Conservation (phyloP, 2,797 vertebrate species). For the Todus mexicanus region DNA sequence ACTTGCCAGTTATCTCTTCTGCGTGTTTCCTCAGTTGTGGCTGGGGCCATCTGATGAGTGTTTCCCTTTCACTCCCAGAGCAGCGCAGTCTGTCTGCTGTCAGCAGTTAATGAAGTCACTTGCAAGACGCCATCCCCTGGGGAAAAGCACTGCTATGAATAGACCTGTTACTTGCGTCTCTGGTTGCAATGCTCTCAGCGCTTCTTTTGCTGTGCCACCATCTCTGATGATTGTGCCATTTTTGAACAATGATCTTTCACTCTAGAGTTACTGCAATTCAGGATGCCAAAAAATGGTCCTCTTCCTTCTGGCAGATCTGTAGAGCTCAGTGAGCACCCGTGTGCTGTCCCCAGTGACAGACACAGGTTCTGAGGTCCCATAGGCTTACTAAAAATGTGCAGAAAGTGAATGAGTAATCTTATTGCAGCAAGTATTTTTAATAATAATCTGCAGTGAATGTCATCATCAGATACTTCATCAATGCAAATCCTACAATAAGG, state of each 20-base stretch:
- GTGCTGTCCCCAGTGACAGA: background rate
- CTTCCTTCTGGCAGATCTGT: background rate
- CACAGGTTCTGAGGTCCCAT: background rate
- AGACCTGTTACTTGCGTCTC: constrained; percentile 13
- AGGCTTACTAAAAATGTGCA: background rate
- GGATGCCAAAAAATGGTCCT: background rate
- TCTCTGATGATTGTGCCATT: background rate
- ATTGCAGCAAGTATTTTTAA: background rate
- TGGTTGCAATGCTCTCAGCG: background rate
- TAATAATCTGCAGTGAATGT: background rate
- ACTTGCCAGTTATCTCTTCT: constrained; percentile 46
- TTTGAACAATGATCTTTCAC: background rate
- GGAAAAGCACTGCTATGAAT: constrained; percentile 41
- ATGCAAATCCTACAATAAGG: background rate
- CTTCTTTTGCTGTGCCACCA: background rate
- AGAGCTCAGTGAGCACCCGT: background rate
- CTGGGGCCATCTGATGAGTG: constrained; percentile 54
- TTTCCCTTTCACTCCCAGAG: constrained; percentile 33
- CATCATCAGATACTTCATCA: background rate
- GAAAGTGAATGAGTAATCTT: background rate
- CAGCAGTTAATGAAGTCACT: constrained; percentile 57
- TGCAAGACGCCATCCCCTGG: constrained; percentile 28
- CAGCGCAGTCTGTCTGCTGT: constrained; percentile 54
- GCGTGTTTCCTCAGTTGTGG: constrained; percentile 34
- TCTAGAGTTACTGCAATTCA: background rate